Base-by-base conservation (phyloP, 2,113 vertebrate genomes). In the Sapajus apella region DNA sequence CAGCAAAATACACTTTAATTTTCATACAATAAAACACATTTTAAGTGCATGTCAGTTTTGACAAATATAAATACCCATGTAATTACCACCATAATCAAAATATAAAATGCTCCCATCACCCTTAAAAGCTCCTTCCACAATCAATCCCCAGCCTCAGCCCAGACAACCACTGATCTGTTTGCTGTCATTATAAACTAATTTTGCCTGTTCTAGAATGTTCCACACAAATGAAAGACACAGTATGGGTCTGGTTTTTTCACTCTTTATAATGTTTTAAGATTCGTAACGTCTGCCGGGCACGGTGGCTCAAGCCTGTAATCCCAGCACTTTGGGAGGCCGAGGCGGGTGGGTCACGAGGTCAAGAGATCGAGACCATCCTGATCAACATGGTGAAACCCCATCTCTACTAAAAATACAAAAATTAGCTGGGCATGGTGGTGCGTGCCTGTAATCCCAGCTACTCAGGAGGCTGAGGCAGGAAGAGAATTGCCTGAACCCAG, bases 201-300 rank as follows among this genome's bases (percentile, higher is more conserved):
- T 86, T 45, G 20, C 47, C 47, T 96, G 73, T 81, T 90, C 92
- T 86, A 85, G 70, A 91, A 89, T 85, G n/a, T 88, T 94, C 77
- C 32, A 35, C 52, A 58, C 52, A 91, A 73, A 88, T 79, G 55
- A 95, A 93, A 88, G 72, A 80, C 70, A 84, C 8, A 45, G 7
- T 83, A 50, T n/a, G 14, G 18, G 20, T 85, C 64, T 80, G 16
- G 8, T 18, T 93, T 87, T 79, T 90, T 86, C 88, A 90, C 7
- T 64, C 25, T 47, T 68, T 40, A 58, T 55, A 25, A 21, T 73
- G 20, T 83, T 91, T 84, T 94, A 77, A 56, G 52, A 84, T 83
- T 82, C 76, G 70, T 6, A n/a, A 80, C n/a, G 16, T 56, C 37
- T 40, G 37, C 37, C 2, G 37, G 37, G 37, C 37, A 40, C 37